Conservation (phyloP, 2,113 vertebrate species). For the Paradoxurus hermaphroditus region DNA sequence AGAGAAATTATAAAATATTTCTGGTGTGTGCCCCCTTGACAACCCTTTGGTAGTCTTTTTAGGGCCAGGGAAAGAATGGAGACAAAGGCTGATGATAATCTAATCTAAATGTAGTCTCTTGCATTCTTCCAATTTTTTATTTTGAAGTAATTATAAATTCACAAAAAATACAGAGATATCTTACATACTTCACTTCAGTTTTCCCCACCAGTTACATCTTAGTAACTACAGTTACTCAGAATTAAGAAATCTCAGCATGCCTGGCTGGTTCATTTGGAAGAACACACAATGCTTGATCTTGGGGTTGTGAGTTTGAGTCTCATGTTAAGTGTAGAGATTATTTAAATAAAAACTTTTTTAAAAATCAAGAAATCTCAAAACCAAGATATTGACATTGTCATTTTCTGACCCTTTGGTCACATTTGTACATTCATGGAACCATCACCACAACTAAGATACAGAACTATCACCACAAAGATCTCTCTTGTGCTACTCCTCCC, state of each 20-base stretch:
- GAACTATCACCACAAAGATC: not conserved
- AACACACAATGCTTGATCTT: no score
- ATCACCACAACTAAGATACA: not conserved
- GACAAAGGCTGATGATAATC: not conserved
- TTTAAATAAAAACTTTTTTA: no score
- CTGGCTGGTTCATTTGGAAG: no score
- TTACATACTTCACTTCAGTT: not conserved
- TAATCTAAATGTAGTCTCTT: slow-evolving; percentile 4
- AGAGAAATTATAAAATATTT: not conserved
- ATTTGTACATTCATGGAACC: not conserved
- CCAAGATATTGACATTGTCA: not conserved
- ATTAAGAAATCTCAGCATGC: not conserved
- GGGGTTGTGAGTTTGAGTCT: no score
- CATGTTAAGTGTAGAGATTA: no score
- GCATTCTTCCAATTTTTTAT: not conserved
- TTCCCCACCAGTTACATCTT: not conserved
- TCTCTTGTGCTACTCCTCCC: not conserved
- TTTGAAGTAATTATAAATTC: not conserved
- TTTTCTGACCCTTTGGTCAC: not conserved
- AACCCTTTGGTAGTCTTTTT: not conserved
- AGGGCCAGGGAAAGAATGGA: not conserved
- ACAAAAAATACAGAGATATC: not conserved
- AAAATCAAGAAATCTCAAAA: slow-evolving; percentile 1
- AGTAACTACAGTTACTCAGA: not conserved
- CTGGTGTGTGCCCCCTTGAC: not conserved